Evolutionary conservation across 1,140 invertebrate genomes (phyloP), one percentile per base, ranked within the genome.

Genomic region (Dolichoris vasculosae): DNA sequence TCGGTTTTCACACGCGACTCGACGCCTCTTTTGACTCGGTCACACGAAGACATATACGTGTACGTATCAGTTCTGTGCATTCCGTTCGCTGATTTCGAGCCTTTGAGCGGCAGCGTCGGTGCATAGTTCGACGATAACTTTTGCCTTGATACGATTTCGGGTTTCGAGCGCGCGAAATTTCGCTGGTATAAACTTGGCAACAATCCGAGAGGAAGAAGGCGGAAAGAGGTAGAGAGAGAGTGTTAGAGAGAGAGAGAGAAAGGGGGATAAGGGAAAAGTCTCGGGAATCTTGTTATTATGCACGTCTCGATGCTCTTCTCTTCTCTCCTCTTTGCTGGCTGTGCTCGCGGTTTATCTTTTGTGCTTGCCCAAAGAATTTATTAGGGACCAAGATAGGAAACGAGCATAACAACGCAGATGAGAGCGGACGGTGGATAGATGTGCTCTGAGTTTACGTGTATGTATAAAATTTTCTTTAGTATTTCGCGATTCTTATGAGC

Each of bases 121-220:
- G 82, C 82, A 83, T 83, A 83, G 71, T 83, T 83, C 32, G 63
- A 51, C 71, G 82, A 82, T 83, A 83, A 83, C 71, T 83, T 83
- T 83, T 30, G 82, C 51, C 71, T 83, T 76, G 48, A 63, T 76
- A 76, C 82, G 71, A 73, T 85, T 85, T 51, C 51, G 20, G 30
- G 76, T 63, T 32, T 35, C 23, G 46, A 55, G 48, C 46, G 82
- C 59, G 40, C n/a, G 82, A 84, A 83, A 77, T 84, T 77, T 78
- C 75, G 30, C 17, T 11, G 59, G 38, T 67, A 51, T 48, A 84
- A 83, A 84, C 73, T 84, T 84, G 82, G 82, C 82, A 84, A 84
- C 82, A 77, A 84, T 84, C 75, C 51, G 73, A 78, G 78, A 23
- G n/a, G 38, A 64, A 43, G 48, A 78, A 9, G 0, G 43, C 6